A percentile compares a stretch with the other conserved stretches of the same genome.
Evolutionary conservation across 2,113 vertebrate species (phyloP).

Genomic region (Tragulus kanchil): DNA sequence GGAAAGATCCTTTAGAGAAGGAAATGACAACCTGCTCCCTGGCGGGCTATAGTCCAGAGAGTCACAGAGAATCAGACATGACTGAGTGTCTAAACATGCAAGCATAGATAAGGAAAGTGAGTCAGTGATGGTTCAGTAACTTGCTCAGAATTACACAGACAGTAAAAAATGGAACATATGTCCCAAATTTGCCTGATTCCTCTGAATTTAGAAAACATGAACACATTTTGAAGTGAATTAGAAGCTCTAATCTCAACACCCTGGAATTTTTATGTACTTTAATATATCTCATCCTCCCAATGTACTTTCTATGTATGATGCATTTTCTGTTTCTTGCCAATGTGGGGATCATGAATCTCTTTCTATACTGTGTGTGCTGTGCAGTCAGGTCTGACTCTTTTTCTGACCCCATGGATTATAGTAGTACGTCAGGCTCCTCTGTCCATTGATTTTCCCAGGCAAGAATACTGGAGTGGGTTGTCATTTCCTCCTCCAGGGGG

Average conservation of each 20-base stretch:
- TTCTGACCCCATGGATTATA: background rate
- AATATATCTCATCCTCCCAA: background rate
- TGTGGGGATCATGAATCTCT: background rate
- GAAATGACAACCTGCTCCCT: background rate
- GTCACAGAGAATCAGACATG: background rate
- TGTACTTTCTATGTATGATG: background rate
- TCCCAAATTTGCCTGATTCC: background rate
- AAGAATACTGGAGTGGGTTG: background rate
- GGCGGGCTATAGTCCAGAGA: background rate
- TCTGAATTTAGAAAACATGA: constrained; percentile 26
- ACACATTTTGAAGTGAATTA: constrained; percentile 9
- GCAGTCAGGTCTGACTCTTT: background rate
- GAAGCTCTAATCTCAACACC: background rate
- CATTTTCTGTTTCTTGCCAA: background rate
- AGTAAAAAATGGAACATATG: background rate
- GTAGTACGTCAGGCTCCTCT: background rate
- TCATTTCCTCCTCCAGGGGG: background rate
- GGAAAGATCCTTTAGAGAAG: background rate
- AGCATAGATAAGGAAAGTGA: constrained; percentile 4
- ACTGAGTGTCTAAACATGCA: background rate
- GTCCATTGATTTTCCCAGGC: background rate
- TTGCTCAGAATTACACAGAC: background rate
- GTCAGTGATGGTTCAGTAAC: background rate
- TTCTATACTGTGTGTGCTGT: background rate
- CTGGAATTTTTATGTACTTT: background rate